Evolutionary conservation across 2,797 vertebrate genomes (phyloP), one percentile per base, ranked within the genome.

Genomic region (Sebastiscus albofasciatus): DNA sequence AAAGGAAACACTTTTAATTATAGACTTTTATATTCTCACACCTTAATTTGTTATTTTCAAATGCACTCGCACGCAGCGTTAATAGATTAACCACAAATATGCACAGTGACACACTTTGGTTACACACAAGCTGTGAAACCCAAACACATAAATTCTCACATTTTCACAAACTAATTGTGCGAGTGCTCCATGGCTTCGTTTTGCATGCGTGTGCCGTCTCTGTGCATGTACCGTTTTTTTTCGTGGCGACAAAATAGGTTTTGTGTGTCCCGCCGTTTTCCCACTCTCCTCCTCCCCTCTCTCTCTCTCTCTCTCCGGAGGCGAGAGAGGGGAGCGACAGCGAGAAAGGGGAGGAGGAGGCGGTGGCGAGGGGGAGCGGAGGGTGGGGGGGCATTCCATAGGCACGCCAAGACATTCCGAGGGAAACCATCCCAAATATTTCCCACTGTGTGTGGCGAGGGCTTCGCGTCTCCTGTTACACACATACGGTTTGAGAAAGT

Each of bases 381-480:
- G 82, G 65, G n/a, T 12, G 65, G 60, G 72, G 87, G 88, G 89
- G 88, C 94, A 95, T 96, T 96, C 95, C 94, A 92, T 88, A 93
- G 92, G 92, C 93, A 94, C 82, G 93, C 95, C 95, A 96, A 96
- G 94, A 95, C 95, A 96, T 96, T 96, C 95, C 93, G 75, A 95
- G 93, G 94, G 94, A 96, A 96, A 95, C 94, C 94, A 96, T 96
- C 93, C 93, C 93, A 96, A 96, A 95, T 95, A 96, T 95, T 95
- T 96, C 94, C 88, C 93, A 85, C 88, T 94, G 92, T 92, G 92
- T 93, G 94, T 89, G 89, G 94, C 56, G 76, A 91, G 79, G 81
- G 88, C 83, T 90, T 82, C n/a, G 22, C 77, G 56, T 91, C 89
- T 95, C 91, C 84, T 93, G 85, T 94, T 94, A 89, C 90, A 87